Evolutionary conservation across 1,140 invertebrate genomes (phyloP).

Genomic region (Physella acuta): DNA sequence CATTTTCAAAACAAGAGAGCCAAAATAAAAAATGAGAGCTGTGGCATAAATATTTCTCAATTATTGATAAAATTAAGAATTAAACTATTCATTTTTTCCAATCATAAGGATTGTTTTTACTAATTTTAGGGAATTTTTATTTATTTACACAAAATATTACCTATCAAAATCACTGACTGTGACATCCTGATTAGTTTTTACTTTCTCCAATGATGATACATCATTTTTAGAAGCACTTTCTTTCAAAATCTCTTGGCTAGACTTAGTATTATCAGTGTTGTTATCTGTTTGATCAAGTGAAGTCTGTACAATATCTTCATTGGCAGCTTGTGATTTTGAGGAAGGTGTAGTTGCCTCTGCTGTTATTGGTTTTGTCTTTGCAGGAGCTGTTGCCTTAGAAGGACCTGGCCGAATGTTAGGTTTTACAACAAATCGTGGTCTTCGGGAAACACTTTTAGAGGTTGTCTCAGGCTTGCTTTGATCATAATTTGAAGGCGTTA

Average conservation of each 20-base stretch:
- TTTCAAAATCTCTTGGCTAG: not conserved
- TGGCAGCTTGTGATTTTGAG: no score
- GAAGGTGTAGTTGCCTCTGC: no score
- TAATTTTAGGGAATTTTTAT: not conserved
- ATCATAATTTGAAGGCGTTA: not conserved
- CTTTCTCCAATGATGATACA: not conserved
- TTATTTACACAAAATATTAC: not conserved
- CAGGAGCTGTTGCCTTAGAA: not conserved
- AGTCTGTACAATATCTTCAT: not conserved
- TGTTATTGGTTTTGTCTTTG: not conserved
- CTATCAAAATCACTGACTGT: not conserved
- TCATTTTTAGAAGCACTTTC: not conserved
- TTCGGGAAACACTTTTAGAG: not conserved
- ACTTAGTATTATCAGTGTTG: not conserved
- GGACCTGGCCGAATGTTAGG: constrained; percentile 6
- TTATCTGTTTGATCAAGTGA: not conserved
- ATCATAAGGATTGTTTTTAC: no score
- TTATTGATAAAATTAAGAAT: no score
- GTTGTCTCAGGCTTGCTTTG: not conserved
- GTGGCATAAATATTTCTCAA: no score
- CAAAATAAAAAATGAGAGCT: no score
- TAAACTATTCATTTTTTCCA: no score
- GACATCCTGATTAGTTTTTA: not conserved
- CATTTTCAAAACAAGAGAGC: no score
- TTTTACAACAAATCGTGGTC: constrained; percentile 8